Evolutionary conservation across 2,888 invertebrate genomes (phyloP), one percentile per base, ranked within the genome.

Genomic region (Parascotia fuliginaria): DNA sequence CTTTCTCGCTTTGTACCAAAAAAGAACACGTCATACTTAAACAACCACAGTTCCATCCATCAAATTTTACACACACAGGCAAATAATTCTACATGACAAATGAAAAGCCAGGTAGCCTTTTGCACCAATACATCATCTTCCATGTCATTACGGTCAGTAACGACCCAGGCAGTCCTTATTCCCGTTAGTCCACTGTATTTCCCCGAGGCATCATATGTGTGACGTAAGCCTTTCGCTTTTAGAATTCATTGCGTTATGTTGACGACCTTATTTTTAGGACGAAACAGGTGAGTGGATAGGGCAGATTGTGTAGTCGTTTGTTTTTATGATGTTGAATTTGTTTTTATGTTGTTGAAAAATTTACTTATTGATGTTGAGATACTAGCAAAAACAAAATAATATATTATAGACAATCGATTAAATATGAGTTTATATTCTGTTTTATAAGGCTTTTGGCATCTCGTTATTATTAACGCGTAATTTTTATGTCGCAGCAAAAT

Each of bases 151-250:
- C 19, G 16, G 34, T 22, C 32, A 15, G 55, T 59, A 59, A 55
- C 43, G 56, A 65, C 27, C 42, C 42, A 19, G 32, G 36, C 59
- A 43, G 50, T 12, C 33, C 31, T 46, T 31, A 47, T 55, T 36
- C 44, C 12, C 29, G 15, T 12, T 27, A 42, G 32, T 41, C 45
- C 42, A 47, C 43, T 53, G 52, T 65, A 79, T 78, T 75, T 75
- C 79, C 77, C 74, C 14, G 33, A 67, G 74, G 79, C 56, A 42
- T 66, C 67, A 42, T 75, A 63, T 38, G 34, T 60, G 57, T 47
- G 56, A 50, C 55, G 60, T 55, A 51, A 52, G 27, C 48, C 19
- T 28, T 16, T 32, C 28, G 39, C 39, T 47, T 65, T 61, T 50
- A 47, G 42, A 61, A 65, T 61, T 53, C 45, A 53, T 51, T 45